Evolutionary conservation across 1,140 invertebrate genomes (phyloP).

Genomic region (Drosophila tristis): DNA sequence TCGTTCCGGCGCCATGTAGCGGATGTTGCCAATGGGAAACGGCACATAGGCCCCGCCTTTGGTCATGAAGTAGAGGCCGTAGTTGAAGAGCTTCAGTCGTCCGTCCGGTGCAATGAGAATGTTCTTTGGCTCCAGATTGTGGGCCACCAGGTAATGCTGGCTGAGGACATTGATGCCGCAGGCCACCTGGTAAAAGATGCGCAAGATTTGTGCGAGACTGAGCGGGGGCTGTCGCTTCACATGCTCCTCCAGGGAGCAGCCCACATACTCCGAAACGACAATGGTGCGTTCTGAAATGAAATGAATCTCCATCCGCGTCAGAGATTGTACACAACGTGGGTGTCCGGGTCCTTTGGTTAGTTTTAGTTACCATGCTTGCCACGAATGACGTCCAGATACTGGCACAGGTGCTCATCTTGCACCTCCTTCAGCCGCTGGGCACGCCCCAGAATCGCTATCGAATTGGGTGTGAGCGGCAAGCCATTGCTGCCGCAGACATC

Average conservation of each 20-base stretch:
- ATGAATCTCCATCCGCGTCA: background rate
- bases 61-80: slow-evolving; percentile 96
- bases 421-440: slow-evolving; percentile 93
- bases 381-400: slow-evolving; percentile 95
- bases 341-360: background rate
- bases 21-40: slow-evolving; percentile 94
- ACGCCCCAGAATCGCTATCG: slow-evolving; percentile 95
- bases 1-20: slow-evolving; percentile 94
- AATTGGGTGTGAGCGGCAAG: slow-evolving; percentile 97
- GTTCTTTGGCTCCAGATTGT: slow-evolving; percentile 93
- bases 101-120: slow-evolving; percentile 90
- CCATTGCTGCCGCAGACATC: slow-evolving; percentile 98
- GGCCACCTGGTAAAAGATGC: slow-evolving; percentile 88
- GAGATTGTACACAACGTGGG: background rate
- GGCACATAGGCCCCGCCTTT: slow-evolving; percentile 88
- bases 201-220: slow-evolving; percentile 86
- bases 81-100: slow-evolving; percentile 94
- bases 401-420: slow-evolving; percentile 92
- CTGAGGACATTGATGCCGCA: slow-evolving; percentile 91
- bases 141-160: slow-evolving; percentile 89
- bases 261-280: slow-evolving; percentile 94
- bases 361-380: slow-evolving; percentile 95
- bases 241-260: slow-evolving; percentile 86
- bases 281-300: slow-evolving; percentile 92
- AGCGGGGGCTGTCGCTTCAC: slow-evolving; percentile 82